Evolutionary conservation across 2,797 vertebrate species (phyloP).

Genomic region (Bovichtus diacanthus): DNA sequence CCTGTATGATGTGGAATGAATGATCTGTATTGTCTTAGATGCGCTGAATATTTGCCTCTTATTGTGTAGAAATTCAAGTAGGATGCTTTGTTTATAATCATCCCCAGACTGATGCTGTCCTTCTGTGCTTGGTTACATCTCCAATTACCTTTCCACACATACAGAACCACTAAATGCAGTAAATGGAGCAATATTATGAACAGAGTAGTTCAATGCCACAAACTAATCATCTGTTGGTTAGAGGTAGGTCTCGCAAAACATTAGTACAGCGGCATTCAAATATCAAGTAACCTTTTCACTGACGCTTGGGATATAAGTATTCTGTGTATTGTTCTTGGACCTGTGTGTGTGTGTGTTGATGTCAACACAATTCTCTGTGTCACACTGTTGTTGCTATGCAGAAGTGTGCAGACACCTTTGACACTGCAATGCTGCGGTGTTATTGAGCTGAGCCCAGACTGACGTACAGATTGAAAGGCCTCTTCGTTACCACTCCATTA

Average conservation of each 20-base stretch:
- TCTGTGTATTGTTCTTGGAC: constrained; percentile 9
- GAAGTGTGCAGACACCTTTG: not conserved
- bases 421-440: not conserved
- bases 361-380: not conserved
- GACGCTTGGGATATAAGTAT: not conserved
- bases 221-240: constrained; percentile 27
- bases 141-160: constrained; percentile 15
- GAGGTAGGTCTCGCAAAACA: not conserved
- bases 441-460: constrained; percentile 26
- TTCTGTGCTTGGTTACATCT: constrained; percentile 19
- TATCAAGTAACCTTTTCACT: constrained; percentile 10
- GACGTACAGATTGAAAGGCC: constrained; percentile 50
- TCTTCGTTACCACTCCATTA: constrained; percentile 55
- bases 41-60: constrained; percentile 23
- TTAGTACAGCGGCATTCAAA: constrained; percentile 10
- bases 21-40: constrained; percentile 14
- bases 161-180: not conserved
- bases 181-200: constrained; percentile 23
- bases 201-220: constrained; percentile 29
- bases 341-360: not conserved
- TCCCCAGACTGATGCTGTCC: constrained; percentile 11
- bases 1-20: constrained; percentile 7
- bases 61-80: constrained; percentile 13
- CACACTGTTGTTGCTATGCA: constrained; percentile 13
- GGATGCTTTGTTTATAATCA: constrained; percentile 10